Evolutionary conservation across 2,888 invertebrate genomes (phyloP), one percentile per base, ranked within the genome.

Genomic region (Limnephilus auricula): DNA sequence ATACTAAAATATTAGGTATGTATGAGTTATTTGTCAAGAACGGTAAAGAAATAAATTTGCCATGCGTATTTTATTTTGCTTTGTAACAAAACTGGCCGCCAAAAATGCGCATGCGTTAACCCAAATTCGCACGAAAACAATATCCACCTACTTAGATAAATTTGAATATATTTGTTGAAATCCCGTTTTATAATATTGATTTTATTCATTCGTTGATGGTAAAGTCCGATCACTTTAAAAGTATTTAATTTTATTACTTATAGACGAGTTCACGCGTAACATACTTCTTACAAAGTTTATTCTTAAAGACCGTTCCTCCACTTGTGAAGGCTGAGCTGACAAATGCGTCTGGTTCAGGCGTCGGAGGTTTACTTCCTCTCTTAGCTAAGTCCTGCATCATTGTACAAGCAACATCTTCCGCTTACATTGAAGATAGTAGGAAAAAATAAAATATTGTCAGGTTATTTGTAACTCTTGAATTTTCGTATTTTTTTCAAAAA

Each of bases 101-200:
- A n/a, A 86, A 88, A 78, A 92, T 92, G 92, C 87, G 82, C 92
- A 92, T 92, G 79, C 79, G 80, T 92, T 92, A 86, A 92, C 92
- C 92, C 65, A 50, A 88, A 89, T 92, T 89, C 89, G 92, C 89
- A 65, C 65, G 65, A 65, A 65, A 65, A 65, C 65, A 65, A 65
- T n/a, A 65, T 65, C 25, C 65, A 65, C 65, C 65, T n/a, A 25
- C 9, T 65, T 65, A 25, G 65, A 65, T 65, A n/a, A 25, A 65
- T 65, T 65, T 65, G 65, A 65, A 65, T 65, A 3, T 6, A 65
- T 65, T 65, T n/a, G 65, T n/a, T n/a, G 65, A 65, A 65, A 65
- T 65, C 65, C 25, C 25, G 9, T n/a, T n/a, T 65, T 65, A 4
- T n/a, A 65, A 65, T 65, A n/a, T 9, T 65, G 65, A 25, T 1